phyloP scores from a whole-genome alignment of 2,797 vertebrate species.

The Otus scops region DNA sequence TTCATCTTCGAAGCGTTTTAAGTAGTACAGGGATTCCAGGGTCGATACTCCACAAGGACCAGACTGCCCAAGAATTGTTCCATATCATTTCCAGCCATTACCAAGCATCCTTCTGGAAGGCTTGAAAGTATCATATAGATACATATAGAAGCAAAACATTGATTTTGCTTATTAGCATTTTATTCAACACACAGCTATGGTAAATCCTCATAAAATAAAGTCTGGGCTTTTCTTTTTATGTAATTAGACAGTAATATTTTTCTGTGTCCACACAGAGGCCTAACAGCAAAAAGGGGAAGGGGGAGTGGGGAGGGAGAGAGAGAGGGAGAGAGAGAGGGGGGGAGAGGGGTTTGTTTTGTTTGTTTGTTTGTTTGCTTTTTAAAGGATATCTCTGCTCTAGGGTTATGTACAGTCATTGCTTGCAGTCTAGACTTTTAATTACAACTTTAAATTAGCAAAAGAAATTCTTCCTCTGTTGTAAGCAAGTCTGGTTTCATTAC shows the following conservation, averaged over 20 bases:
- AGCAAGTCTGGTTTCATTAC: background rate
- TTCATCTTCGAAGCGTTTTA: constrained; percentile 19
- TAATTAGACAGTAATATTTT: background rate
- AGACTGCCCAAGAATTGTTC: background rate
- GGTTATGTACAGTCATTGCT: background rate
- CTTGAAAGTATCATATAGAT: background rate
- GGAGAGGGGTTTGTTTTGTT: no score
- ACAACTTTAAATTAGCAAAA: background rate
- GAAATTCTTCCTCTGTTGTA: background rate
- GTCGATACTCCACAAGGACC: background rate
- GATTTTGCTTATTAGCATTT: background rate
- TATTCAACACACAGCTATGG: background rate
- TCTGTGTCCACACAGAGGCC: background rate
- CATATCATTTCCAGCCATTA: background rate
- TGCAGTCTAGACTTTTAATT: background rate
- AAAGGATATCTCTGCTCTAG: background rate
- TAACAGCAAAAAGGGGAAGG: background rate
- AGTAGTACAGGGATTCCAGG: constrained; percentile 23
- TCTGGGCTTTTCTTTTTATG: background rate
- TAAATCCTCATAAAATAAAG: background rate
- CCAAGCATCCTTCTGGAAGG: background rate
- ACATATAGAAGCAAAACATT: background rate
- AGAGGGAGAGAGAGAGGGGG: background rate
- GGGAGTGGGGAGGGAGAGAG: no score
- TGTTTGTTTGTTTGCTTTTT: background rate